Base-by-base conservation (phyloP, 2,888 invertebrate genomes). In the Norana najaformis region DNA sequence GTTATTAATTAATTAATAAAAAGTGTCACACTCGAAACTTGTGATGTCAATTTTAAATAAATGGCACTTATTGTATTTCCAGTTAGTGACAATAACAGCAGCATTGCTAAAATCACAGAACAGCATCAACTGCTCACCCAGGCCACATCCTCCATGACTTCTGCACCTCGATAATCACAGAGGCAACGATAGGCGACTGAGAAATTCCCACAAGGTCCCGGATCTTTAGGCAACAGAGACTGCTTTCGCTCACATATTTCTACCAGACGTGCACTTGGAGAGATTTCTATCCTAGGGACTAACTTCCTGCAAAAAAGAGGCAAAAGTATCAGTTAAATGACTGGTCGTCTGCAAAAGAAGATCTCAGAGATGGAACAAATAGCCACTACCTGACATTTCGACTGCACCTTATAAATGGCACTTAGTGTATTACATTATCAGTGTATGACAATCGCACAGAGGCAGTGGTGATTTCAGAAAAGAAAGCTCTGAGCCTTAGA, bases 171-270 rank as follows among this genome's bases (percentile, higher is more conserved):
- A 94, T 97, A 97, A 95, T 99, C 99, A 95, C 99, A 99, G 97
- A 98, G 98, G 94, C 98, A 98, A 90, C 98, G 98, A 95, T 99
- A 99, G 95, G 98, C 98, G 92, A 98, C 97, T 85, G 98, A 98
- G 95, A 98, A 99, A 91, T 98, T 98, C 14, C 98, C 98, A 94
- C 99, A 99, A 8, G 99, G 97, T n/a, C 69, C 69, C n/a, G n/a
- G n/a, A 69, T 69, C 69, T n/a, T 69, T 69, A 8, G 69, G 69
- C 69, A 69, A 69, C n/a, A 69, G 11, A n/a, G 69, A 14, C n/a
- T n/a, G n/a, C 69, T 69, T 69, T n/a, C n/a, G 69, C 30, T 69
- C 69, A 69, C 69, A 69, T 69, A 69, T 69, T 69, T 69, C 69
- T 69, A 16, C 13, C 69, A 69, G 69, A 11, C 69, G 69, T n/a